Evolutionary conservation across 1,140 invertebrate genomes (phyloP).

Genomic region (Limonius californicus): DNA sequence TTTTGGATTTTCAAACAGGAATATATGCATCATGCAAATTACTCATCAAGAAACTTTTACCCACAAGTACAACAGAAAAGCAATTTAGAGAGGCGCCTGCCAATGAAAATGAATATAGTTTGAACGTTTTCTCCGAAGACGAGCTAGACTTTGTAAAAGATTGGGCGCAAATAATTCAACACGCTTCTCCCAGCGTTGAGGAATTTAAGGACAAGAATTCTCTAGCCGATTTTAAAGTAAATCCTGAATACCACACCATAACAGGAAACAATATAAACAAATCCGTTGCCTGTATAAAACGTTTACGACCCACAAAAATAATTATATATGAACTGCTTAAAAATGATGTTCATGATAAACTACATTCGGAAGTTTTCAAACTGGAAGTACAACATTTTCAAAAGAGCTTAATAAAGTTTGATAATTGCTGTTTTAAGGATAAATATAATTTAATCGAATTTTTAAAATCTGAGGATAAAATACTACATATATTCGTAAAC

Average conservation of each 20-base stretch:
- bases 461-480: neutral
- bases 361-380: neutral
- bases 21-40: neutral
- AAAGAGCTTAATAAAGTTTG: neutral
- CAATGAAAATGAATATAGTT: neutral
- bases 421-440: neutral
- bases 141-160: neutral
- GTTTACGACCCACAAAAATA: neutral
- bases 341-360: neutral
- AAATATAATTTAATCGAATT: neutral
- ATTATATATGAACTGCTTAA: neutral
- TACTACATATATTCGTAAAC: neutral
- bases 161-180: neutral
- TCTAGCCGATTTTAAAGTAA: neutral
- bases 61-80: neutral
- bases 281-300: neutral
- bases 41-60: neutral
- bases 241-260: neutral
- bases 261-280: neutral
- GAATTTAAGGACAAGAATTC: neutral
- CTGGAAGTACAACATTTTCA: neutral
- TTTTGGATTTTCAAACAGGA: neutral
- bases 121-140: constrained; percentile 1
- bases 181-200: neutral
- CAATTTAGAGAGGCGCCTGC: neutral